Evolutionary conservation across 2,888 invertebrate species (phyloP), one percentile per base, ranked within the genome.

Genomic region (Ichneumoninae sp.): DNA sequence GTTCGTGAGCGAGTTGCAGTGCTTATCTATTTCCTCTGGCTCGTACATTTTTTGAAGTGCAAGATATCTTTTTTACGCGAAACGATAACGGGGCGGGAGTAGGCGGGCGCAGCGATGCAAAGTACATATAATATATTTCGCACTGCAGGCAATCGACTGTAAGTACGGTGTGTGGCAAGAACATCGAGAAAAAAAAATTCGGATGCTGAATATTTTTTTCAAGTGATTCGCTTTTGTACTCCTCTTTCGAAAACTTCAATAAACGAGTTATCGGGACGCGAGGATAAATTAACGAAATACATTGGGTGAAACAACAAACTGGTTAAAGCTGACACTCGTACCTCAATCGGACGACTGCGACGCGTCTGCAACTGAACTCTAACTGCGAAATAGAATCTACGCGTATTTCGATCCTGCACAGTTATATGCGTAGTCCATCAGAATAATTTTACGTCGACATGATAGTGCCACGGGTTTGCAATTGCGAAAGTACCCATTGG

Each of bases 151-250:
- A 13, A 57, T 57, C 26, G 8, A 26, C 4, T 26, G 13, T 57
- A 26, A 26, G 26, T 26, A 4, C 22, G 4, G 22, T 26, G 10
- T 26, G 2, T 16, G 57, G 57, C 19, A 10, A 57, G 57, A 26
- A 10, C 19, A 10, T 10, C 5, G 22, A 26, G 57, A 63, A 36
- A 63, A 63, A 36, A n/a, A 36, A 16, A 6, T 13, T 19, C 33
- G 40, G n/a, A 57, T 13, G 13, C 1, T 2, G 13, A 22, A 16
- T 13, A 50, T 26, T 70, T 22, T 65, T 70, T n/a, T 70, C 16
- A 16, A 81, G 33, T 7, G 70, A 65, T 65, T 13, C 57, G 69
- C 40, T 33, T 70, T 69, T 69, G 63, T 30, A 69, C 60, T 54
- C 7, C 57, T 52, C 40, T 75, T 65, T 36, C 2, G 36, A 44